Percentiles rank a stretch among this genome's conserved stretches.
phyloP scores from a whole-genome alignment of 2,113 vertebrate species.

The Callorhinus ursinus region DNA sequence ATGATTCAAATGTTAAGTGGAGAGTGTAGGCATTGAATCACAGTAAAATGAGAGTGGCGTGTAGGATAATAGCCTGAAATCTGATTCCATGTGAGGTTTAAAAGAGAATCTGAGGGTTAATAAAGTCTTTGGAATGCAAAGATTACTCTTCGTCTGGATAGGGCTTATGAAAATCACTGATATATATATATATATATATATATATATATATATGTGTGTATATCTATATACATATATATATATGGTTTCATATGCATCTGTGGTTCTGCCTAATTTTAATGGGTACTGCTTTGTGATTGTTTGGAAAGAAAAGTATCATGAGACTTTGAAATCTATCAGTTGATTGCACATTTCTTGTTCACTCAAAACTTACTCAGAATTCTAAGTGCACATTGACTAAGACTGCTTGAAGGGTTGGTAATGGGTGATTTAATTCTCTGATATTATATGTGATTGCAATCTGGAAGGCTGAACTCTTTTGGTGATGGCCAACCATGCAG shows the following conservation, averaged over 20 bases:
- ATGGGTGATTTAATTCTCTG: constrained; percentile 61
- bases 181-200: not conserved
- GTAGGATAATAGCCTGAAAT: not conserved
- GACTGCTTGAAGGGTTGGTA: constrained; percentile 46
- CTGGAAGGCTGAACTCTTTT: constrained; percentile 64
- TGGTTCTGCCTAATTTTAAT: constrained; percentile 61
- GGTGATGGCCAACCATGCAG: constrained; percentile 48
- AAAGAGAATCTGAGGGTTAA: not conserved
- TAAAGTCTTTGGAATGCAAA: not conserved
- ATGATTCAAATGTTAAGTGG: not conserved
- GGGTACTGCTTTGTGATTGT: constrained; percentile 55
- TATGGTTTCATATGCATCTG: not conserved
- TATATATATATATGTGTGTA: not conserved
- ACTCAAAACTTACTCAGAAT: constrained; percentile 61
- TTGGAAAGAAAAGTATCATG: constrained; percentile 51
- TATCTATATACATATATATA: not conserved
- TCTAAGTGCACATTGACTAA: constrained; percentile 61
- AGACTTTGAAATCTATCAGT: constrained; percentile 59
- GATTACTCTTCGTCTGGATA: not conserved
- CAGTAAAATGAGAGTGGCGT: not conserved
- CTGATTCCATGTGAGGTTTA: not conserved
- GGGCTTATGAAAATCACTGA: not conserved
- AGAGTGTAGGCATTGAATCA: not conserved
- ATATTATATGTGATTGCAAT: constrained; percentile 62
- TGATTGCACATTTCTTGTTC: constrained; percentile 65